Evolutionary conservation across 2,888 invertebrate species (phyloP), one percentile per base, ranked within the genome.

Genomic region (Bruchidius siliquastri): DNA sequence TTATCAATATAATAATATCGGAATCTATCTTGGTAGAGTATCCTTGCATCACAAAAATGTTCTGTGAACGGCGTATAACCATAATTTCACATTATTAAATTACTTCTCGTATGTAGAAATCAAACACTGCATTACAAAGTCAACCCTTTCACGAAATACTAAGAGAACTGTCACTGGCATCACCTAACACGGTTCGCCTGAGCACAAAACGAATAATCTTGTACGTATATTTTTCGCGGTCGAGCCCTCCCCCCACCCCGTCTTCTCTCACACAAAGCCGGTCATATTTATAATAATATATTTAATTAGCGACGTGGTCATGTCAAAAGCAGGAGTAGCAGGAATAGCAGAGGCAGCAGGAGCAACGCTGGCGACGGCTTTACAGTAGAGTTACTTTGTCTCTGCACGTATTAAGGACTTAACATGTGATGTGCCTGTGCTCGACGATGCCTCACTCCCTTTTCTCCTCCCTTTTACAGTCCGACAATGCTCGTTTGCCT

Each of bases 221-320:
- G 83, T 83, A 49, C 13, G 49, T 49, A 49, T 49, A 83, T 83
- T 83, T 84, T 83, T 83, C 76, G 71, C 76, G 75, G 77, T 75
- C 73, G 32, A 68, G 81, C 80, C 70, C 21, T 26, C 67, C 75
- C 75, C 75, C 72, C 74, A 3, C 67, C 22, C 21, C 68, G 13
- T 22, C 68, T 6, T 68, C 68, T 68, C 13, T 13, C 68, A 73
- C 72, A 74, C 72, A 70, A 82, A 82, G 82, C 80, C 80, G 49
- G 18, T 80, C 84, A 83, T 84, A 84, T 84, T 85, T 84, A 85
- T 85, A 84, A 84, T 84, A 85, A 84, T 85, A 85, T 85, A 84
- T 84, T 84, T 84, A 85, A 85, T 84, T 85, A 85, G 83, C 81
- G 81, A 83, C 82, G 84, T 84, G 84, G 83, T 80, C 79, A 82